Percentiles rank a stretch among this genome's conserved stretches.
These are phyloP conservation scores for Catostomus latipinnis DNA, from an alignment of 2,797 vertebrate genomes.

Conservation along the genomic window DNA sequence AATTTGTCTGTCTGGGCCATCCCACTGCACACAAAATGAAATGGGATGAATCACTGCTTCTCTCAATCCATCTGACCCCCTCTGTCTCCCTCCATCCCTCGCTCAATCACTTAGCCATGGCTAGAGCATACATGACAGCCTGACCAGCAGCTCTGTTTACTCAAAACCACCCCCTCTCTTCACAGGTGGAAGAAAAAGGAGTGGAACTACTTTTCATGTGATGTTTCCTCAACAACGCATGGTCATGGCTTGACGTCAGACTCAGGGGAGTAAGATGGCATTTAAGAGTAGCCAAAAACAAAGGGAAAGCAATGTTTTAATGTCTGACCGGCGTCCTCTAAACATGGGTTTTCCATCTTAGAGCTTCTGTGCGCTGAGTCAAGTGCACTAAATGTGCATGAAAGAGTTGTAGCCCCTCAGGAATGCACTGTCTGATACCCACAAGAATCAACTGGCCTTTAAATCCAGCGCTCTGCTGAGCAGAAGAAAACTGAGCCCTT, in stretches of 20 bases:
- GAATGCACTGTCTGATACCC: slow-evolving; percentile 77
- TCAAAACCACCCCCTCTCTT: slow-evolving; percentile 30
- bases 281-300: slow-evolving; percentile 80
- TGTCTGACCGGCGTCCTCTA: slow-evolving; percentile 79
- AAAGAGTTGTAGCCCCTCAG: slow-evolving; percentile 78
- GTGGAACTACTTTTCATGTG: slow-evolving; percentile 60
- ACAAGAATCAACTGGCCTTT: slow-evolving; percentile 81
- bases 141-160: slow-evolving; percentile 50
- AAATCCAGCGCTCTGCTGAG: slow-evolving; percentile 69
- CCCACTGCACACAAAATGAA: slow-evolving; percentile 47
- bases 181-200: slow-evolving; percentile 39
- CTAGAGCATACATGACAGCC: slow-evolving; percentile 54
- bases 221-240: slow-evolving; percentile 63
- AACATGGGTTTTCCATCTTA: slow-evolving; percentile 86
- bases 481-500: slow-evolving; percentile 61
- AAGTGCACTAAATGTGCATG: slow-evolving; percentile 85
- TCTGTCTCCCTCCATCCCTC: slow-evolving; percentile 45
- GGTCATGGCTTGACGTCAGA: slow-evolving; percentile 63
- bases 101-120: slow-evolving; percentile 49
- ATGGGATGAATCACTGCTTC: slow-evolving; percentile 52
- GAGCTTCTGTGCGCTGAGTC: slow-evolving; percentile 78
- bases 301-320: slow-evolving; percentile 78
- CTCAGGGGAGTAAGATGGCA: slow-evolving; percentile 80
- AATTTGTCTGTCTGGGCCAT: slow-evolving; percentile 22
- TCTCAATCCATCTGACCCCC: slow-evolving; percentile 47